Evolutionary conservation across 2,113 vertebrate genomes (phyloP).

Genomic region (Rhynchomys soricoides): DNA sequence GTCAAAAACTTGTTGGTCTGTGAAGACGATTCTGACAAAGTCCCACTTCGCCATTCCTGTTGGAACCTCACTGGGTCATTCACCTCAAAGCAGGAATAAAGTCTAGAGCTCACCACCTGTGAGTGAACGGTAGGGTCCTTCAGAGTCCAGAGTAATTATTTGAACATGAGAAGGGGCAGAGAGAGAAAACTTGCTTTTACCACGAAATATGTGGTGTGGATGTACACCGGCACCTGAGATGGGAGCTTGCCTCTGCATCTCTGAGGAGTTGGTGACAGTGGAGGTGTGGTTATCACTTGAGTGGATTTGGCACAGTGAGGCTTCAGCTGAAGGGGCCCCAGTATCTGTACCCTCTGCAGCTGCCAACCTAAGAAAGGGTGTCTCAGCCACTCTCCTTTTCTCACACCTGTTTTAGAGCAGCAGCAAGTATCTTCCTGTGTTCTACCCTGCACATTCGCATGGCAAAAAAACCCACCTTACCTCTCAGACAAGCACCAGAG

Average conservation of each 20-base stretch:
- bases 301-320: neutral
- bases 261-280: neutral
- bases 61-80: neutral
- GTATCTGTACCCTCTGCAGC: neutral
- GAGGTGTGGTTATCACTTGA: neutral
- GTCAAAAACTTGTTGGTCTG: neutral
- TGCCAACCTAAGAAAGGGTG: neutral
- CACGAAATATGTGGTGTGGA: neutral
- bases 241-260: neutral
- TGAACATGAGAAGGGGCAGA: neutral
- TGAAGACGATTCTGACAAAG: neutral
- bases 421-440: neutral
- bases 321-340: neutral
- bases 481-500: neutral
- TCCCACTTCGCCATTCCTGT: neutral
- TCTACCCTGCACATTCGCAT: constrained; percentile 14
- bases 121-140: neutral
- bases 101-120: neutral
- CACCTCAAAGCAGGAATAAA: neutral
- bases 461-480: neutral
- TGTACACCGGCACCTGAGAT: neutral
- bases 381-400: neutral
- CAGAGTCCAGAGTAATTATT: neutral
- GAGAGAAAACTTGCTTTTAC: neutral
- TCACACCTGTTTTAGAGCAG: neutral